Evolutionary conservation across 2,797 vertebrate species (phyloP), one percentile per base, ranked within the genome.

Genomic region (Peromyscus melanophrys): DNA sequence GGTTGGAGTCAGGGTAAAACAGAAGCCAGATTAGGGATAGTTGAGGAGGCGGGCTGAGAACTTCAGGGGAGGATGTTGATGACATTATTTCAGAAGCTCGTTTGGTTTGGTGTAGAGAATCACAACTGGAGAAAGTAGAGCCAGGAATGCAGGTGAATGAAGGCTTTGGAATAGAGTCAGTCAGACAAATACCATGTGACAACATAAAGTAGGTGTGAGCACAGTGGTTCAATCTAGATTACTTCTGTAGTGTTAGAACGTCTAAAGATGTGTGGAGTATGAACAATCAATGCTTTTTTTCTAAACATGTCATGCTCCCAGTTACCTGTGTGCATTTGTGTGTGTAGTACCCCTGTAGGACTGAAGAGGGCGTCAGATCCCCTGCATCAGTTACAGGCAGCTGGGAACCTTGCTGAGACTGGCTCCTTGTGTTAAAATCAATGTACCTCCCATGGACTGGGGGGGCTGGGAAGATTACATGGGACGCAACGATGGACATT

Each of bases 11-110:
- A 78, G 57, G 71, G 21, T 43, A 73, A 90, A 40, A 9, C 75
- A 76, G 81, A 61, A 85, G n/a, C 55, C 25, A 55, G 88, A 46
- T 43, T 25, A 78, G 90, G 37, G 81, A 43, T 67, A 80, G 46
- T 71, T 95, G 85, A 71, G 86, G n/a, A 78, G 88, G n/a, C 6
- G 6, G 67, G 13, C 63, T 71, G 87, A 88, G 59, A 73, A 46
- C 10, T 78, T 46, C 71, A 34, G 17, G 49, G 27, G 31, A 81
- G 91, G 27, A 89, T 80, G 43, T 37, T 40, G 55, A 76, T 52
- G 71, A 69, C 69, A 80, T 55, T 17, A 19, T 88, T 93, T 87
- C 76, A n/a, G 65, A 76, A 88, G 69, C 43, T 92, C 49, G 67
- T 71, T 43, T 83, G 78, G 65, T 61, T 61, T 61, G 78, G 31